Evolutionary conservation across 2,888 invertebrate genomes (phyloP), one percentile per base, ranked within the genome.

Genomic region (Drosophila suboccidentalis): DNA sequence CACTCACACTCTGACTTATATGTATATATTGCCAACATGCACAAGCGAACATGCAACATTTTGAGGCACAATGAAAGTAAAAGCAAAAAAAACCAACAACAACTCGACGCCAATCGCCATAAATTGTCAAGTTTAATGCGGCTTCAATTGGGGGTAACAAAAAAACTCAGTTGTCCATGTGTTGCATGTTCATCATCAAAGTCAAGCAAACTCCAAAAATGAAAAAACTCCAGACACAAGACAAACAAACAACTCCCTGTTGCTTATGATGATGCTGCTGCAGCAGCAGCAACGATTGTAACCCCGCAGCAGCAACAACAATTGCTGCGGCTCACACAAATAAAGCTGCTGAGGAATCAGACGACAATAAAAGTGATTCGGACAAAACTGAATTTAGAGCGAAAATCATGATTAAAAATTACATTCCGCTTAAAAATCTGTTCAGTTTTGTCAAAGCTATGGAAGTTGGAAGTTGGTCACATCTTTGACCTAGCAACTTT

Each of bases 181-280:
- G 46, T 73, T 65, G 73, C 87, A 78, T 77, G 82, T 79, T 82
- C 72, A 70, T 82, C 86, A 85, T 71, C 66, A 82, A 67, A 76
- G 60, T 50, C 55, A 66, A 61, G 43, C 55, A n/a, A 22, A n/a
- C 13, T 36, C 55, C 46, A 26, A 13, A 9, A 4, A 61, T 13
- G 6, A 34, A 34, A 8, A 34, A 54, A 34, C 58, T 26, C 6
- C 58, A 59, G 39, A 55, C 58, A 51, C 51, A 65, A 43, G 4
- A 22, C 46, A 64, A 74, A 65, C 39, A 75, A 78, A 75, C 64
- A 69, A 64, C 59, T 36, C 34, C 5, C 38, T 49, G 13, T 41
- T 44, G 26, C 17, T 46, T 17, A 32, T 36, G 47, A 2, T 44
- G 36, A 10, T 34, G 72, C 9, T 59, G 59, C 22, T 50, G 36